phyloP scores from a whole-genome alignment of 53 echinoderm and acorn worm genomes.

The Hippasteria phrygiana region DNA sequence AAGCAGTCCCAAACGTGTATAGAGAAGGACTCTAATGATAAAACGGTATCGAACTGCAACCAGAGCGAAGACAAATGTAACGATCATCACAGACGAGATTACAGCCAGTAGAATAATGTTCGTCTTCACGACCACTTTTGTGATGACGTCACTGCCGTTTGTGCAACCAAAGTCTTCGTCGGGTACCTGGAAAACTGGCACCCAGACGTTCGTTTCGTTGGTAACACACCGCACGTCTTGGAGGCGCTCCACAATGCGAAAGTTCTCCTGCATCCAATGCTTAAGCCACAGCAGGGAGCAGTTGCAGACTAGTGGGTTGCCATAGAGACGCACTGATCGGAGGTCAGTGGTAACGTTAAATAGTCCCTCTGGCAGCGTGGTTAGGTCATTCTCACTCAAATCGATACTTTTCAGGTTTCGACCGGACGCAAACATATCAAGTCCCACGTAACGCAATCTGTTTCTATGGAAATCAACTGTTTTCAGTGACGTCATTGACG shows the following conservation, averaged over 20 bases:
- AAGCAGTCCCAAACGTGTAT: slow-evolving; percentile 66
- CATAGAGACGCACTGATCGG: slow-evolving; percentile 44
- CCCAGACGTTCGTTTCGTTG: slow-evolving; percentile 24
- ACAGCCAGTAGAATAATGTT: slow-evolving; percentile 20
- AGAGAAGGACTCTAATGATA: slow-evolving; percentile 62
- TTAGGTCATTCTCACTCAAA: slow-evolving; percentile 60
- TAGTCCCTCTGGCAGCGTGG: slow-evolving; percentile 58
- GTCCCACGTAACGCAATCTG: slow-evolving; percentile 9
- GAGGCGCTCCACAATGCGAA: slow-evolving; percentile 37
- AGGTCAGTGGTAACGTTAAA: slow-evolving; percentile 55
- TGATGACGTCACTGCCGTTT: slow-evolving; percentile 46
- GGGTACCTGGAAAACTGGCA: slow-evolving; percentile 55
- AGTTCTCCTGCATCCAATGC: slow-evolving; percentile 70
- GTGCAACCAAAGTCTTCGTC: slow-evolving; percentile 70
- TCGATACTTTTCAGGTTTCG: slow-evolving; percentile 28
- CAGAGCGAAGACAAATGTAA: slow-evolving; percentile 12
- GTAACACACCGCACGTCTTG: slow-evolving; percentile 56
- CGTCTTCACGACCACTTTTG: slow-evolving; percentile 16
- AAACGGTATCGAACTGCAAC: slow-evolving; percentile 54
- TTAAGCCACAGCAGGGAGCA: slow-evolving; percentile 75
- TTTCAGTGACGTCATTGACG: slow-evolving; percentile 2
- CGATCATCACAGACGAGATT: slow-evolving; percentile 1
- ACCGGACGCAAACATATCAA: slow-evolving; percentile 46
- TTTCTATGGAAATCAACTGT: slow-evolving; percentile 60
- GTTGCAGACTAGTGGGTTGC: slow-evolving; percentile 71